These are phyloP conservation scores for Thecophora atra DNA, from an alignment of 2,888 invertebrate genomes.

Conservation along the genomic window DNA sequence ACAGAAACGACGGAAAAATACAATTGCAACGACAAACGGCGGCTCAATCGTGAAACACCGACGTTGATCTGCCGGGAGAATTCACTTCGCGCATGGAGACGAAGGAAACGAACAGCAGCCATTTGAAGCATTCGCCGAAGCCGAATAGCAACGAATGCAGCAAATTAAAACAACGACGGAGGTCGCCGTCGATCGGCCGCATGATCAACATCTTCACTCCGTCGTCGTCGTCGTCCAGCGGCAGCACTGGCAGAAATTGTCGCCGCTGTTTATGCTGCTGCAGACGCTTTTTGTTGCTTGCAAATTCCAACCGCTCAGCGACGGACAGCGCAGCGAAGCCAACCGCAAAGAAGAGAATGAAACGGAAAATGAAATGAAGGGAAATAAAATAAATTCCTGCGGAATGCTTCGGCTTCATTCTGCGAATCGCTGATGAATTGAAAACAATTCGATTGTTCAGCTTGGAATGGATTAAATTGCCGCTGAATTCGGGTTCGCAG, in stretches of 20 bases:
- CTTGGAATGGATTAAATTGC: constrained; percentile 19
- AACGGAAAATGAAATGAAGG: background rate
- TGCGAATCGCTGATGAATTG: constrained; percentile 32
- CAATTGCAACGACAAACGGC: constrained; percentile 13
- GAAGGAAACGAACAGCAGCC: constrained; percentile 16
- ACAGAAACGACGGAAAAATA: background rate
- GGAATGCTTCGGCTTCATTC: constrained; percentile 28
- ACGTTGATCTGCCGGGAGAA: background rate
- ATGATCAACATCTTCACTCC: constrained; percentile 13
- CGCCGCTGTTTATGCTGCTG: constrained; percentile 52
- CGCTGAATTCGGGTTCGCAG: background rate
- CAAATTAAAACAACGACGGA: constrained; percentile 49
- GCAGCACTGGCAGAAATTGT: constrained; percentile 57
- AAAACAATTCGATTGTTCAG: constrained; percentile 32
- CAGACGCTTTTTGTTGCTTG: background rate
- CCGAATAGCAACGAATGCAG: constrained; percentile 36
- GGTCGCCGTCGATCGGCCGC: constrained; percentile 41
- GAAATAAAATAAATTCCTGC: constrained; percentile 13
- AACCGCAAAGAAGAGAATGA: background rate
- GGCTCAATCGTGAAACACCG: background rate
- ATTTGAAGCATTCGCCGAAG: constrained; percentile 20
- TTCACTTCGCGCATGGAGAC: background rate
- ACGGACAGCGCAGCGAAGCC: background rate
- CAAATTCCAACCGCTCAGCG: constrained; percentile 16
- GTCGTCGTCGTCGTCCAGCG: constrained; percentile 7